phyloP scores from a whole-genome alignment of 2,888 invertebrate species.

The Aquatica leii region DNA sequence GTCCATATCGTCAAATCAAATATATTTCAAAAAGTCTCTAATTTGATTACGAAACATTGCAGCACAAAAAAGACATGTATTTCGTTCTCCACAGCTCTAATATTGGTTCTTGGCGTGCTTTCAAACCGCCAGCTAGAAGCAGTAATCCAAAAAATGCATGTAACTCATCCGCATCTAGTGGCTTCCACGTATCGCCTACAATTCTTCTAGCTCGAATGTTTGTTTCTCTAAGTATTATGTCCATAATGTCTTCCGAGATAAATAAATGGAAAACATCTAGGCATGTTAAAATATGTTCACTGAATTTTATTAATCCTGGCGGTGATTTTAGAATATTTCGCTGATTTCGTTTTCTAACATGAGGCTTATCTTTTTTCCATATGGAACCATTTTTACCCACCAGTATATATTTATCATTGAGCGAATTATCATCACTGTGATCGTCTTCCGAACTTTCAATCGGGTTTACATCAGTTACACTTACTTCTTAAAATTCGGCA shows the following conservation, averaged over 20 bases:
- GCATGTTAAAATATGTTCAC: neutral
- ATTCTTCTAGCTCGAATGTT: no score
- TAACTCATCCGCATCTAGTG: no score
- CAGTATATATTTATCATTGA: neutral
- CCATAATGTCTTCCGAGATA: neutral
- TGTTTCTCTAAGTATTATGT: no score
- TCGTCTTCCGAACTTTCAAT: no score
- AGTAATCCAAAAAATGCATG: no score
- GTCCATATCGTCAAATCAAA: no score
- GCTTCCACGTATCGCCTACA: no score
- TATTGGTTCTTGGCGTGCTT: constrained; percentile 7
- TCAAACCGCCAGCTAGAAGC: neutral
- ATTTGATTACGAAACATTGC: neutral
- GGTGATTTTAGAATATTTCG: neutral
- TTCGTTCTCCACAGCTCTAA: constrained; percentile 1
- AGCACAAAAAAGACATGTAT: neutral
- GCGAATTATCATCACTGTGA: no score
- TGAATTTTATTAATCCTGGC: neutral
- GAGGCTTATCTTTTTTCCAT: constrained; percentile 4
- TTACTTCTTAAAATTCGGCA: no score
- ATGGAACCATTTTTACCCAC: neutral
- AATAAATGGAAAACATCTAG: neutral
- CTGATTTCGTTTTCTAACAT: neutral
- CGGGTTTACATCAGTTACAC: no score
- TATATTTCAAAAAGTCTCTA: neutral